Base-by-base conservation (phyloP, 2,797 vertebrate genomes). In the Dipus sagitta region DNA sequence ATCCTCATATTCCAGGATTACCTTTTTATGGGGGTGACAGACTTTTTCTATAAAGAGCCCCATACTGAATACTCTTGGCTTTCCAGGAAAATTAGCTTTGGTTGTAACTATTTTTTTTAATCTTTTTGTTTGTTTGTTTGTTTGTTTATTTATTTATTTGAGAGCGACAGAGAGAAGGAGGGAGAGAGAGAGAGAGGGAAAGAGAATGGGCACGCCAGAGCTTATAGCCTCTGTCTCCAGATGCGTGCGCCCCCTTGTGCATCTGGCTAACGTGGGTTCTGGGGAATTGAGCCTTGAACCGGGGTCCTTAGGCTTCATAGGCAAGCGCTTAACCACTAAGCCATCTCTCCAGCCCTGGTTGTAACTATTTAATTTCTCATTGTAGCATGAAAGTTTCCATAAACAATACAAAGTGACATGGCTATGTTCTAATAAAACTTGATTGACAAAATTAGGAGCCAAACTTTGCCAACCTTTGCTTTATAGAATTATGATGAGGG, bases 31-130 rank as follows among this genome's bases (percentile, higher is more conserved):
- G 2, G 65, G 52, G n/a, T 6, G 6, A 52, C 26, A 75, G 32
- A 87, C 21, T 30, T 94, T 77, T 92, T 72, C 78, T 64, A 0
- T 76, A 75, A 95, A 86, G 28, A 3, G 6, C n/a, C 70, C 83
- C 13, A 34, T 18, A 88, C 10, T 65, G 75, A 87, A 88, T 78
- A 77, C 9, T 52, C 67, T 75, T 4, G 14, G 30, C 2, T 92
- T 91, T 81, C 24, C 23, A 72, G 34, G n/a, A 14, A 91, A 81
- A 92, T 70, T 47, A 21, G 4, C 38, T 9, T 67, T 54, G 64
- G 28, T 88, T 71, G 2, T 87, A 87, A 7, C 79, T 34, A 60
- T 13, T 34, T 89, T n/a, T n/a, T n/a, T n/a, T n/a, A n/a, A n/a
- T n/a, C n/a, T n/a, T n/a, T n/a, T n/a, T n/a, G n/a, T n/a, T n/a